Base-by-base conservation (phyloP, 2,113 vertebrate species). In the Corythaixoides concolor region DNA sequence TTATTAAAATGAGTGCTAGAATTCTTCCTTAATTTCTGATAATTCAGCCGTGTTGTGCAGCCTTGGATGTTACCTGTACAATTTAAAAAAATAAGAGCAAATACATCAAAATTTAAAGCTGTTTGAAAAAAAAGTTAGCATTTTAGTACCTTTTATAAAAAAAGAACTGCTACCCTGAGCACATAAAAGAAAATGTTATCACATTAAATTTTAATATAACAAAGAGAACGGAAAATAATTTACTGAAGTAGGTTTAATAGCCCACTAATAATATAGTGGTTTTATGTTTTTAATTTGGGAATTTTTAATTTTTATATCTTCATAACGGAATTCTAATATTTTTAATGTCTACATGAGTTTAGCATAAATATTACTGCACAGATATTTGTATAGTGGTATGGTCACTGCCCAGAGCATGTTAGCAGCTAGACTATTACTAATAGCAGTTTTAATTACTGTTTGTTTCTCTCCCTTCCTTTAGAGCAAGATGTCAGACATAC, bases 121-220 rank as follows among this genome's bases (percentile, higher is more conserved):
- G 4, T 5, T 30, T 77, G 20, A 56, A 56, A 19, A 60, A 28
- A 60, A 32, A 5, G 1, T 7, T 15, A 50, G 2, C 2, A 39
- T 41, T 64, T 81, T 39, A 3, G 12, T 59, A 28, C 11, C 37
- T 63, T n/a, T 59, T n/a, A 45, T 49, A 5, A 55, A 49, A 81
- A 64, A 66, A 18, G 0, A 0, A 11, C 9, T 62, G 3, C 23
- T 74, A 37, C 5, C 5, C 9, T 60, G 17, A 60, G 3, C 2
- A 41, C 7, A 11, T 50, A 62, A 35, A 5, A 82, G 21, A 78
- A 78, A 87, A 67, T 47, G 5, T 20, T 64, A 60, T 15, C 22
- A 21, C 1, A 5, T 66, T 68, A n/a, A 37, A 56, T 49, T 50
- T 45, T 56, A 79, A 28, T 17, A 7, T 20, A 68, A 15, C 20